phyloP scores from a whole-genome alignment of 2,797 vertebrate genomes.

The Eleutherodactylus coqui region DNA sequence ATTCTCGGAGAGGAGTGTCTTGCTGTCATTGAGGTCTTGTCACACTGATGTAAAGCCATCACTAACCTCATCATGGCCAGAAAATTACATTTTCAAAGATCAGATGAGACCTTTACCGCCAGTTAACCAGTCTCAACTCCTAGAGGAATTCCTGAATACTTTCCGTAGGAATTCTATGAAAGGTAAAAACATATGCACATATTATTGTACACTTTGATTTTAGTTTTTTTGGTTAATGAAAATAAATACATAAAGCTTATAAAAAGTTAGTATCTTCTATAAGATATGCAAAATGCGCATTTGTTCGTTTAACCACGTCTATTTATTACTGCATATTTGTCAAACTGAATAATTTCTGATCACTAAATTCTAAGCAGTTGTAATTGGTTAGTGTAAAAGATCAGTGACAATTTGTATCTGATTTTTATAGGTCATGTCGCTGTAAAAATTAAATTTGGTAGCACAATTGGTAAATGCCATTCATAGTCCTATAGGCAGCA shows the following conservation, averaged over 20 bases:
- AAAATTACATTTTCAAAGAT: constrained; percentile 73
- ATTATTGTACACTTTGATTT: neutral
- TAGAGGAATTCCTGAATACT: constrained; percentile 80
- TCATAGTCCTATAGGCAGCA: too few species aligned
- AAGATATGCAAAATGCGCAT: too few species aligned
- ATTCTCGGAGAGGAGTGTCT: constrained; percentile 83
- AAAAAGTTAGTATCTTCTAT: too few species aligned
- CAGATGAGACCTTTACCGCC: constrained; percentile 67
- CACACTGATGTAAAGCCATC: constrained; percentile 63
- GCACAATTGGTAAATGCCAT: too few species aligned
- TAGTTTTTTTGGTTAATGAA: neutral
- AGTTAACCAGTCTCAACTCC: constrained; percentile 75
- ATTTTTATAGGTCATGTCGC: too few species aligned
- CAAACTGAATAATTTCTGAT: neutral
- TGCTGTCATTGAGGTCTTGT: constrained; percentile 79
- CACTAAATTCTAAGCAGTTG: too few species aligned
- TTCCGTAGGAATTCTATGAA: constrained; percentile 83
- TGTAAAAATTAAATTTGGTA: too few species aligned
- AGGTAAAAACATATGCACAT: constrained; percentile 74
- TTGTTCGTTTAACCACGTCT: too few species aligned
- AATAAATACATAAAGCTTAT: neutral
- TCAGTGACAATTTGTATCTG: too few species aligned
- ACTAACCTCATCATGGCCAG: constrained; percentile 72
- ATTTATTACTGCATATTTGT: neutral
- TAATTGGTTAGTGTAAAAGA: too few species aligned